These are phyloP conservation scores for Echinometra lucunter DNA, from an alignment of 53 echinoderm and acorn worm species.

Conservation along the genomic window DNA sequence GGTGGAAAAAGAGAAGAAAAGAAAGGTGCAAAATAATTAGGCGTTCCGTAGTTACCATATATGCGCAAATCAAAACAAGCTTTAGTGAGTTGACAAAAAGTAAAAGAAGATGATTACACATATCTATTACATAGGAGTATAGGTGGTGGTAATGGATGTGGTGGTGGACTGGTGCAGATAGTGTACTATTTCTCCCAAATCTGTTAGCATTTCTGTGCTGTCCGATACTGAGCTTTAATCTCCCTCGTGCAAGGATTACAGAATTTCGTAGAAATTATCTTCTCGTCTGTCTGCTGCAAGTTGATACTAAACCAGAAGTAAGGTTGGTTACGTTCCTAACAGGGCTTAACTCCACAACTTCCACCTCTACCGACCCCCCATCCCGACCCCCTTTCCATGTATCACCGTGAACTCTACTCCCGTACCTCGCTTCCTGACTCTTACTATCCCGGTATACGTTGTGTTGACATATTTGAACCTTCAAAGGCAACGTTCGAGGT, in stretches of 20 bases:
- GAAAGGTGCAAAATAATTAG: background rate
- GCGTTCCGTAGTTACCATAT: too few species aligned
- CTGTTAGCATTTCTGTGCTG: background rate
- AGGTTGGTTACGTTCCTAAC: slow-evolving; percentile 17
- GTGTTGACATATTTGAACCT: background rate
- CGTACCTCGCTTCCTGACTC: background rate
- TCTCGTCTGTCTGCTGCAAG: slow-evolving; percentile 10
- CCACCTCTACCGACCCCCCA: background rate
- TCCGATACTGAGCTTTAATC: background rate
- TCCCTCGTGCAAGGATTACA: background rate
- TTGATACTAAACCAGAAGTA: slow-evolving; percentile 28
- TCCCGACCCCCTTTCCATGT: background rate
- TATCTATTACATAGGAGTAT: too few species aligned
- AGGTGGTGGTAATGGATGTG: too few species aligned
- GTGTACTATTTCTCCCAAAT: background rate
- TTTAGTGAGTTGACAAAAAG: background rate
- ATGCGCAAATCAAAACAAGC: background rate
- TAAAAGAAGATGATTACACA: background rate
- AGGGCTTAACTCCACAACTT: slow-evolving; percentile 44
- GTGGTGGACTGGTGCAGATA: too few species aligned
- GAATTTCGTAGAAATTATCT: slow-evolving; percentile 1
- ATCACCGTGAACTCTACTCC: background rate
- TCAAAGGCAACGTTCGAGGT: background rate
- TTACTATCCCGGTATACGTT: background rate
- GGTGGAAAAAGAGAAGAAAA: background rate